Evolutionary conservation across 2,888 invertebrate species (phyloP), one percentile per base, ranked within the genome.

Genomic region (Spatulosminthurus flaviceps): DNA sequence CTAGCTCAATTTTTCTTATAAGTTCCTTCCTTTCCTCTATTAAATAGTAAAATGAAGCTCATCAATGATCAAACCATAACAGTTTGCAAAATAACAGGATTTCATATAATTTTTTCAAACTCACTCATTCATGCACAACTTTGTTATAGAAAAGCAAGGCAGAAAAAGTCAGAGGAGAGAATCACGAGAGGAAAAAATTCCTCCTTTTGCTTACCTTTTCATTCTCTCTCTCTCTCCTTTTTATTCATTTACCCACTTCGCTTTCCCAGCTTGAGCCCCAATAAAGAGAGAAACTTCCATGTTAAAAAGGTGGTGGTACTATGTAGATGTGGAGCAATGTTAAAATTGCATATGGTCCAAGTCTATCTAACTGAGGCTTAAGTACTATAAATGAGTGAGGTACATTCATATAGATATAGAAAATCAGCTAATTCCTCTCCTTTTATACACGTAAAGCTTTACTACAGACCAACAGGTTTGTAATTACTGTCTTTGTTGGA

Each of bases 221-320:
- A 51, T 51, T 51, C 51, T 51, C 2, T 2, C n/a, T n/a, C n/a
- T n/a, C n/a, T n/a, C n/a, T n/a, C n/a, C n/a, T n/a, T n/a, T n/a
- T n/a, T n/a, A n/a, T n/a, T 51, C 16, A 51, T 51, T 13, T 16
- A n/a, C 16, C 5, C n/a, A 34, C 51, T n/a, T 51, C 51, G 51
- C 51, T 51, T 51, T 51, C 51, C 51, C 51, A 51, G 51, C 51
- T 51, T 51, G 51, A 51, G 51, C n/a, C n/a, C 34, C 51, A n/a
- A 16, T 51, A 51, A 51, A 51, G 51, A n/a, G n/a, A 51, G 51
- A 51, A 51, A 51, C 51, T 51, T 51, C 9, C 7, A 51, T 51
- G n/a, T 51, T 9, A 51, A 19, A 2, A 34, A 9, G 4, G 34
- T 34, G n/a, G 7, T 41, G 7, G 41, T 41, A 41, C 41, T 51